Evolutionary conservation across 2,888 invertebrate genomes (phyloP), one percentile per base, ranked within the genome.

Genomic region (Caradrina kadenii): DNA sequence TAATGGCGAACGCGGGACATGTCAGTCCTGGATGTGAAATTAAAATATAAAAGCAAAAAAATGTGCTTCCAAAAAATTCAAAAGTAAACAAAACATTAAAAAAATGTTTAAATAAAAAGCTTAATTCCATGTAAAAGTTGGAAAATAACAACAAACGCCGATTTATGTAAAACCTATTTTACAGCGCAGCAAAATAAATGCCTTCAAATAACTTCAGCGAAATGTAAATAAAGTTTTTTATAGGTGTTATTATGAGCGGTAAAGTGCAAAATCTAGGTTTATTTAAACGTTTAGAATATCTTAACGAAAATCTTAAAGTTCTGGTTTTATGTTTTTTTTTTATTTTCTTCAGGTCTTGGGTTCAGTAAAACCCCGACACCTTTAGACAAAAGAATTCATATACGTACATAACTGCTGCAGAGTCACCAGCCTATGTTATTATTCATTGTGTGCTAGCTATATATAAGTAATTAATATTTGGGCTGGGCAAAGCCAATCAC

Each of bases 261-360:
- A 73, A 73, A 79, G 55, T 63, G 56, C 64, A 56, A 69, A 79
- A 70, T 55, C 65, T 50, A 65, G 69, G 73, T 73, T 76, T 79
- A 79, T 62, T 63, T 54, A 58, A 50, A 62, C 49, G 52, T 63
- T 76, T 59, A 59, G 50, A 61, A 66, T 66, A 66, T 69, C 52
- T 39, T 31, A 58, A 72, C 17, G 13, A 15, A 76, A 63, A 77
- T 77, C 55, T 66, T 31, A 56, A 21, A 39, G 62, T 64, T 61
- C 67, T 13, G 45, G 50, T 39, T 62, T 64, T 52, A 39, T 52
- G 11, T 62, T 52, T 65, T 0, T 65, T 0, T 21, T 59, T 75
- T 63, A 45, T 63, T 59, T 58, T 54, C 42, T 62, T 49, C 7
- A 22, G 31, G 42, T 61, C 35, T 19, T 11, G 55, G 31, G n/a